phyloP scores from a whole-genome alignment of 1,140 invertebrate species.

The Latrodectus geometricus region DNA sequence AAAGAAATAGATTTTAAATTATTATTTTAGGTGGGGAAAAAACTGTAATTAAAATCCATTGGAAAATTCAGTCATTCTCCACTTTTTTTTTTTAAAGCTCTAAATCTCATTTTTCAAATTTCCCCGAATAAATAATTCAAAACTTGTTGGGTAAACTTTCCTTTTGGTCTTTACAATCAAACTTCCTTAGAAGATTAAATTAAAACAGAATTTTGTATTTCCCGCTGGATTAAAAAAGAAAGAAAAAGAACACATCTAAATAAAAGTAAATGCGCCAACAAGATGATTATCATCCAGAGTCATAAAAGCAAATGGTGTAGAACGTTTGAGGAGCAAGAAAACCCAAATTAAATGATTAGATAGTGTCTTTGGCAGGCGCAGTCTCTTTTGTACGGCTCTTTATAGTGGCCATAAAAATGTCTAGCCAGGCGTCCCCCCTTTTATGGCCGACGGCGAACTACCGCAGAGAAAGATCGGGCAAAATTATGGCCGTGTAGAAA shows the following conservation, averaged over 20 bases:
- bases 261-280: background rate
- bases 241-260: constrained; percentile 9
- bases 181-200: background rate
- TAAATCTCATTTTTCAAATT: too few relatives aligned
- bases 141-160: too few relatives aligned
- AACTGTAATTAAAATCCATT: too few relatives aligned
- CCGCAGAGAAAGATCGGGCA: constrained; percentile 26
- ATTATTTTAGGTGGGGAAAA: too few relatives aligned
- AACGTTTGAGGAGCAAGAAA: constrained; percentile 31
- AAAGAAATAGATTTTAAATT: too few relatives aligned
- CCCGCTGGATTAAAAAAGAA: constrained; percentile 6
- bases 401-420: constrained; percentile 62
- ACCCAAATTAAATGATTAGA: constrained; percentile 60
- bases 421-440: constrained; percentile 48
- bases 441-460: constrained; percentile 51
- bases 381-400: constrained; percentile 45
- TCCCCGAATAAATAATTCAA: too few relatives aligned
- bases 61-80: too few relatives aligned
- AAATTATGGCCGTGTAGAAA: constrained; percentile 62
- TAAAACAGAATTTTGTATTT: constrained; percentile 11
- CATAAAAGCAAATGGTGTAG: constrained; percentile 56
- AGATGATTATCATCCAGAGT: constrained; percentile 47
- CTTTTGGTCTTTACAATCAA: too few relatives aligned
- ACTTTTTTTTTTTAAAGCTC: too few relatives aligned
- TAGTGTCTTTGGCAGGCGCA: constrained; percentile 53